These are phyloP conservation scores for Typhlichthys eigenmanni DNA, from an alignment of 2,797 vertebrate species.

Conservation along the genomic window DNA sequence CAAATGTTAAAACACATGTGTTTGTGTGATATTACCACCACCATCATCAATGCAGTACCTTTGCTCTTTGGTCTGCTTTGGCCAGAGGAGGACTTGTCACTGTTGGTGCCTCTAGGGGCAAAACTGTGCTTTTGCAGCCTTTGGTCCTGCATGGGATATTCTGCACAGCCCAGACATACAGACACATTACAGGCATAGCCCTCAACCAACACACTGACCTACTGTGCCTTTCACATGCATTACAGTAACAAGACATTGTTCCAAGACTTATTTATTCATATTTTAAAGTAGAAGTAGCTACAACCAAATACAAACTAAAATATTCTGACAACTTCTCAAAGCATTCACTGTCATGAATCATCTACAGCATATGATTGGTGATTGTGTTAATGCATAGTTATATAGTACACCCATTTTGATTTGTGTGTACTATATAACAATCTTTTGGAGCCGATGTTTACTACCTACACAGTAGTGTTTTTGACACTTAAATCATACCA, in stretches of 20 bases:
- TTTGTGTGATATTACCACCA: constrained; percentile 18
- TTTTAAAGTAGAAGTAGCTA: not conserved
- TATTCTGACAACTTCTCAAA: no score
- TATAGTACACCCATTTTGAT: no score
- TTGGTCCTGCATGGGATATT: constrained; percentile 85
- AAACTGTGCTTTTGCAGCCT: constrained; percentile 92
- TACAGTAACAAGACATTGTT: not conserved
- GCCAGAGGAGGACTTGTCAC: constrained; percentile 87
- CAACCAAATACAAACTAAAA: not conserved
- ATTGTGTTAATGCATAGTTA: no score
- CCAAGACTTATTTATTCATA: not conserved
- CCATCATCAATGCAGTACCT: constrained; percentile 77
- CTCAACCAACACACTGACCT: constrained; percentile 7
- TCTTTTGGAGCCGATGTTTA: no score
- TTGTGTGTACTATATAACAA: no score
- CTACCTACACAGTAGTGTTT: no score
- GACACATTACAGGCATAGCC: constrained; percentile 44
- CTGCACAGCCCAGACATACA: constrained; percentile 66
- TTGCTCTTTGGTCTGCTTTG: constrained; percentile 96
- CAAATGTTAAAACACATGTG: constrained; percentile 8
- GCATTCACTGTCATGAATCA: no score
- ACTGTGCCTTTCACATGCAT: not conserved
- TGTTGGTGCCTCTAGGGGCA: constrained; percentile 83
- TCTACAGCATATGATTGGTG: no score
- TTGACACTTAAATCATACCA: no score